These are phyloP conservation scores for Rhabdomys dilectus DNA, from an alignment of 2,113 vertebrate genomes.

Conservation along the genomic window DNA sequence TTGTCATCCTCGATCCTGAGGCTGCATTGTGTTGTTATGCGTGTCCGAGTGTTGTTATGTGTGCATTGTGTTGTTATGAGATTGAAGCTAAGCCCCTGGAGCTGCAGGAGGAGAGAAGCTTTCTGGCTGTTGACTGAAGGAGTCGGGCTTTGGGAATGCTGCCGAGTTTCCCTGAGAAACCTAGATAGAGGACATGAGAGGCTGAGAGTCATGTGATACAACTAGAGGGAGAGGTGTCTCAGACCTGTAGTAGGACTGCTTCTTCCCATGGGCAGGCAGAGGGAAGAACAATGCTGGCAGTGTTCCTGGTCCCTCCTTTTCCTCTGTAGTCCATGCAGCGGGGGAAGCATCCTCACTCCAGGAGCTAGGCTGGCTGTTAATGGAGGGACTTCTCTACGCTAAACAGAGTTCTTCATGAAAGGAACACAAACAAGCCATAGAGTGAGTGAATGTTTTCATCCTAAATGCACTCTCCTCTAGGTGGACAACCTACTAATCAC, in stretches of 20 bases:
- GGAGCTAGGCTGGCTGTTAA: neutral
- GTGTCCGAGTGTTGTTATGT: neutral
- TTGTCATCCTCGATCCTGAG: neutral
- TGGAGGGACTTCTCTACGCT: neutral
- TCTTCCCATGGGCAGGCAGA: neutral
- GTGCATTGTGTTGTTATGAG: neutral
- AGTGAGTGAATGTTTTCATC: neutral
- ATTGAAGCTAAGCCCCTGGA: accelerated
- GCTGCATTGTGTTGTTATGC: accelerated
- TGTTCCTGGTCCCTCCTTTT: neutral
- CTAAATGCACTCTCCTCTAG: constrained; percentile 80
- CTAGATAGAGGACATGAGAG: accelerated
- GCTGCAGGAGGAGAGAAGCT: neutral
- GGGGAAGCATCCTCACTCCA: neutral
- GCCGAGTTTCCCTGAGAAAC: neutral
- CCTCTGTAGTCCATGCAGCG: neutral
- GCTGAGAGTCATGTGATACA: neutral
- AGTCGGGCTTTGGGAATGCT: neutral
- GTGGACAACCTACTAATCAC: constrained; percentile 98
- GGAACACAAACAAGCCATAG: neutral
- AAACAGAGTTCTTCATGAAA: neutral
- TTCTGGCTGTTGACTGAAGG: neutral
- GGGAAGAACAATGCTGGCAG: neutral
- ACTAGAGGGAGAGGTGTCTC: accelerated
- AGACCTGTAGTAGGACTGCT: accelerated